Evolutionary conservation across 2,797 vertebrate species (phyloP).

Genomic region (Gadopsis marmoratus): DNA sequence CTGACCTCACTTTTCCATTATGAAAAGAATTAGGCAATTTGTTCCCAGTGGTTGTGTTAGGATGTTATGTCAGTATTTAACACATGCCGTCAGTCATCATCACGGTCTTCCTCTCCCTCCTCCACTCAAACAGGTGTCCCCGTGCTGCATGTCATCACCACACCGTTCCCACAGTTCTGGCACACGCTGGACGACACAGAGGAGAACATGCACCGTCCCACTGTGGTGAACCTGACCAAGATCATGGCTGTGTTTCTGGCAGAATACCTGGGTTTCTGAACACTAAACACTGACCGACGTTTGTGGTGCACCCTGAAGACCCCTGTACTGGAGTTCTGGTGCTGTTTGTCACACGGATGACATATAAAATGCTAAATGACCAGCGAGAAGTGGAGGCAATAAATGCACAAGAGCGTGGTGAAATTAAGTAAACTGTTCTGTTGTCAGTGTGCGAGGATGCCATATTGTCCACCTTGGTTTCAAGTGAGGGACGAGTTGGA

Average conservation of each 20-base stretch:
- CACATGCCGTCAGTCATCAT: constrained; percentile 3
- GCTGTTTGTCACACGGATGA: constrained; percentile 6
- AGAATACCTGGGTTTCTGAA: constrained; percentile 89
- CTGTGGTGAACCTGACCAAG: constrained; percentile 90
- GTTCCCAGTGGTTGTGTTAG: not conserved
- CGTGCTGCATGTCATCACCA: constrained; percentile 90
- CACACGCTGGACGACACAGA: constrained; percentile 90
- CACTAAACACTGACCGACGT: not conserved
- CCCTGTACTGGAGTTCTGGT: not conserved
- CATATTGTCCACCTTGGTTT: constrained; percentile 6
- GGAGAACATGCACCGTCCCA: constrained; percentile 90
- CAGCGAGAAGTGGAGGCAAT: not conserved
- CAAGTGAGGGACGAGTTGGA: not conserved
- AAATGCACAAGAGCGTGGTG: not conserved
- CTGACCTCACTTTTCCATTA: not conserved
- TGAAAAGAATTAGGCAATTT: not conserved
- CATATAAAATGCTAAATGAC: not conserved
- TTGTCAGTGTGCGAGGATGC: not conserved
- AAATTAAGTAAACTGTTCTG: not conserved
- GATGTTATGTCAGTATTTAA: not conserved
- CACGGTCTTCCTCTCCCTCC: not conserved
- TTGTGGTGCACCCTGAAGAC: not conserved
- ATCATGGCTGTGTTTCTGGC: constrained; percentile 89
- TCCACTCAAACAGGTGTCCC: constrained; percentile 85
- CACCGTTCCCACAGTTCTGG: constrained; percentile 92